These are phyloP conservation scores for Motacilla alba DNA, from an alignment of 2,113 vertebrate genomes.

Conservation along the genomic window DNA sequence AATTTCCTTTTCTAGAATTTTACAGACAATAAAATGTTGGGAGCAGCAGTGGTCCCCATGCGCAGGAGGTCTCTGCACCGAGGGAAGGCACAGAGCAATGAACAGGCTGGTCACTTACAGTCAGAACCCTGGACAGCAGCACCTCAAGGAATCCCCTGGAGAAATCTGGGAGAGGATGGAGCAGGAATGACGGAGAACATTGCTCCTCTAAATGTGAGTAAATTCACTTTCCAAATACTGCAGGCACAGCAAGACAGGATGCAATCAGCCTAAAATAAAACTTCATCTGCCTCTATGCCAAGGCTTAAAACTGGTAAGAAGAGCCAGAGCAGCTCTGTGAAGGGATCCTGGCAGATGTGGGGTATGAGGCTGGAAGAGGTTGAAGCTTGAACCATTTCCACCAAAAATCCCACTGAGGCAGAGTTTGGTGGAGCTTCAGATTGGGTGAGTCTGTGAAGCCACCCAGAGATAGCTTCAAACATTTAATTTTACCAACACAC, in stretches of 20 bases:
- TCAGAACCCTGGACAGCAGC: not conserved
- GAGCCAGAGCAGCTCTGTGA: not conserved
- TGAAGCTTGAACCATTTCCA: not conserved
- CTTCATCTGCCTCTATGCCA: not conserved
- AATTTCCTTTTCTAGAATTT: not conserved
- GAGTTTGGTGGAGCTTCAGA: too few relatives aligned
- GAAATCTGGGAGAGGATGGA: not conserved
- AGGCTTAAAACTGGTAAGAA: too few relatives aligned
- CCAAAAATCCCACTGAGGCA: not conserved
- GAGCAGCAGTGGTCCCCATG: not conserved
- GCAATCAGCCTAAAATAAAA: not conserved
- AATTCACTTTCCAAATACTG: not conserved
- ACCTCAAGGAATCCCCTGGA: fast-evolving
- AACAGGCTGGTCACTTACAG: not conserved
- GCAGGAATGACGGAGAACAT: not conserved
- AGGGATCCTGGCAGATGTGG: not conserved
- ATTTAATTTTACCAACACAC: not conserved
- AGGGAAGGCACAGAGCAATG: not conserved
- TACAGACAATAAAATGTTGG: not conserved
- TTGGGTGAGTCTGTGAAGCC: fast-evolving
- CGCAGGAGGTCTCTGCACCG: fast-evolving
- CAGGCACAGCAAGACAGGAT: not conserved
- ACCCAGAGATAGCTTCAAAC: not conserved
- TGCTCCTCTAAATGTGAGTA: fast-evolving
- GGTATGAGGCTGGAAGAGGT: fast-evolving